Conservation (phyloP, 2,797 vertebrate species). For the Pipistrellus pygmaeus region DNA sequence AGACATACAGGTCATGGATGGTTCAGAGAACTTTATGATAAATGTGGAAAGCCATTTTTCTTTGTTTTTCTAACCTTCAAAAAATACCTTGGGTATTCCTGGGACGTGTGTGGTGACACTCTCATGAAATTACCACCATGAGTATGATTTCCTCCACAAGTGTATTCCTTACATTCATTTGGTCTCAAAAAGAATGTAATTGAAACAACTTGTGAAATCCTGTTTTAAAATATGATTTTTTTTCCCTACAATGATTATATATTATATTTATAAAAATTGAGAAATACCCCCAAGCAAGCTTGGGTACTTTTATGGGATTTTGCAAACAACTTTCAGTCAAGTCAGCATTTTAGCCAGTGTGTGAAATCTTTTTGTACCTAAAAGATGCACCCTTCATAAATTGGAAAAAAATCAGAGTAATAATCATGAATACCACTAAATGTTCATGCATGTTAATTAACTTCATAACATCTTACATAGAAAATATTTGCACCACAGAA, state of each 20-base stretch:
- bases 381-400: background rate
- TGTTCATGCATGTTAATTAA: background rate
- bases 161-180: background rate
- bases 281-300: background rate
- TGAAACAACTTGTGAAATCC: slow-evolving; percentile 8
- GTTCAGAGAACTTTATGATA: background rate
- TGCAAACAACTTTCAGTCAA: background rate
- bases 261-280: background rate
- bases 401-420: background rate
- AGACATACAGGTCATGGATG: background rate
- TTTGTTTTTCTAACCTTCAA: slow-evolving; percentile 26
- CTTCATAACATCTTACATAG: background rate
- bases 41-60: background rate
- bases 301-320: background rate
- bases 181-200: background rate
- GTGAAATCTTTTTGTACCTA: background rate
- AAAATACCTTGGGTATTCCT: background rate
- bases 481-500: background rate
- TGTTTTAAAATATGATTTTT: background rate
- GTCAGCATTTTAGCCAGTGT: background rate
- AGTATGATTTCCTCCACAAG: fast-evolving
- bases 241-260: background rate
- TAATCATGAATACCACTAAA: background rate
- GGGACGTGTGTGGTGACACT: no score
- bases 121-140: background rate